Percentiles rank a stretch among this genome's conserved stretches.
Evolutionary conservation across 2,113 vertebrate genomes (phyloP).

Genomic region (Cromileptes altivelis): DNA sequence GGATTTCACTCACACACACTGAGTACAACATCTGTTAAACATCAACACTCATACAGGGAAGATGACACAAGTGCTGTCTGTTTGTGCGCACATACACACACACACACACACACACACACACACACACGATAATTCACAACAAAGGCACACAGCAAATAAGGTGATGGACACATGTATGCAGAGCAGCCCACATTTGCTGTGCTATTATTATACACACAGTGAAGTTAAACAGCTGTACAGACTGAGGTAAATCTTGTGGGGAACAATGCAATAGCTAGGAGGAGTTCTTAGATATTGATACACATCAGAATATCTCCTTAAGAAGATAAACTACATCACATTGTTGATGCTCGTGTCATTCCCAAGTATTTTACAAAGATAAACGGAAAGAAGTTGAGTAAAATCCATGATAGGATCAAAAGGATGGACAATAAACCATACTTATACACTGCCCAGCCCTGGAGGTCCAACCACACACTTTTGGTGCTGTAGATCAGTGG

Average conservation of each 20-base stretch:
- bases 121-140: too few relatives aligned
- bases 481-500: constrained; percentile 32
- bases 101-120: background rate
- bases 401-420: background rate
- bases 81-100: background rate
- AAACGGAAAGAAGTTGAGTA: background rate
- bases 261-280: background rate
- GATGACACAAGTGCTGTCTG: background rate
- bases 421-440: background rate
- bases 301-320: background rate
- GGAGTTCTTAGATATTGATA: background rate
- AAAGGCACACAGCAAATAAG: background rate
- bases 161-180: background rate
- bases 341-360: background rate
- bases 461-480: background rate
- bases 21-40: background rate
- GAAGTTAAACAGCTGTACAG: background rate
- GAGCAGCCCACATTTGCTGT: background rate
- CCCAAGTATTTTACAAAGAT: background rate
- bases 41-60: background rate
- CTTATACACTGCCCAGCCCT: background rate
- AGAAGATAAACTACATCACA: background rate
- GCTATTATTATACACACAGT: background rate
- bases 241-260: background rate
- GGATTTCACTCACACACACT: background rate